These are phyloP conservation scores for Xestia rhomboidea DNA, from an alignment of 2,888 invertebrate genomes.

Conservation along the genomic window DNA sequence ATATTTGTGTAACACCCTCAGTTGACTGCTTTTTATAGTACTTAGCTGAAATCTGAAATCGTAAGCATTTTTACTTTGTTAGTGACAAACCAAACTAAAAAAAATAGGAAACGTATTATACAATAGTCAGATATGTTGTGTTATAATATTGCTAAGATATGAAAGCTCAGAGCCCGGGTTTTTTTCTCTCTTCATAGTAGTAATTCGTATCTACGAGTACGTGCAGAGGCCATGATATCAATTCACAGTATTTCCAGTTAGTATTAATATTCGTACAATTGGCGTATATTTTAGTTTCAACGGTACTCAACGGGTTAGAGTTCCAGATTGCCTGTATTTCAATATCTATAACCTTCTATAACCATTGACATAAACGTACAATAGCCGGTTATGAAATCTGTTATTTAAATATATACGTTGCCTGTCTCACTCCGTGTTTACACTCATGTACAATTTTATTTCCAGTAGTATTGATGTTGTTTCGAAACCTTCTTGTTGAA, in stretches of 20 bases:
- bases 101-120: not conserved
- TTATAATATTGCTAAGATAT: not conserved
- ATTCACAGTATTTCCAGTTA: slow-evolving; percentile 5
- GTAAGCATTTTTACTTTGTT: not conserved
- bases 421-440: not conserved
- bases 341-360: slow-evolving; percentile 33
- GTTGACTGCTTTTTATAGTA: not conserved
- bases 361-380: slow-evolving; percentile 39
- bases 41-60: not conserved
- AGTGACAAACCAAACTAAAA: not conserved
- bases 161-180: not conserved
- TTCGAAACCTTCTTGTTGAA: not conserved
- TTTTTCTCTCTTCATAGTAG: too few relatives aligned
- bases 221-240: not conserved
- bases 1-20: not conserved
- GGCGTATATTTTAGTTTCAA: slow-evolving; percentile 24
- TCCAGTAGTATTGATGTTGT: not conserved
- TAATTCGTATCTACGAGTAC: not conserved
- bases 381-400: slow-evolving; percentile 33
- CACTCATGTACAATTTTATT: not conserved
- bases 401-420: slow-evolving; percentile 10
- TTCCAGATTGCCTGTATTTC: slow-evolving; percentile 38
- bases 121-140: not conserved
- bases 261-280: slow-evolving; percentile 33
- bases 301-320: slow-evolving; percentile 26